Percentiles rank a stretch among this genome's conserved stretches.
phyloP scores from a whole-genome alignment of 2,888 invertebrate genomes.

The Dasypogon diadema region DNA sequence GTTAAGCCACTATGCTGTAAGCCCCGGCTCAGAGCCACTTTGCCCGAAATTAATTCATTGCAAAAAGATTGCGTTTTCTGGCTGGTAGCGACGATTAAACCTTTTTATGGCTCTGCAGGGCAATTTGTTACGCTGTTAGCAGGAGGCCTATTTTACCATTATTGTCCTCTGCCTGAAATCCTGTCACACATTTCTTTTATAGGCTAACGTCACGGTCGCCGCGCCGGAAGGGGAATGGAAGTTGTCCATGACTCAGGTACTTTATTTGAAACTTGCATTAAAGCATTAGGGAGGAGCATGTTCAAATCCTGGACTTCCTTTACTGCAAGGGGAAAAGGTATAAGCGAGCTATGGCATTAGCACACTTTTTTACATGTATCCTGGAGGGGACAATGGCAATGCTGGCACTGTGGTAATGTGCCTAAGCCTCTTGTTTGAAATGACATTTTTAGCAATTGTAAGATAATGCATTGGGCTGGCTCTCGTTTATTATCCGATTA shows the following conservation, averaged over 20 bases:
- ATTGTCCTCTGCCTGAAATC: slow-evolving; percentile 30
- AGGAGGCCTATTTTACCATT: slow-evolving; percentile 39
- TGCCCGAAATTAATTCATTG: slow-evolving; percentile 51
- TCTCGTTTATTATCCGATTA: slow-evolving; percentile 5
- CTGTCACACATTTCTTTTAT: slow-evolving; percentile 31
- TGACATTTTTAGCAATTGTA: neutral
- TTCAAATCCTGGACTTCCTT: neutral
- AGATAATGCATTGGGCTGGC: neutral
- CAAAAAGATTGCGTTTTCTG: slow-evolving; percentile 44
- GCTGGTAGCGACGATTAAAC: slow-evolving; percentile 39
- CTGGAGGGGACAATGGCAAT: neutral
- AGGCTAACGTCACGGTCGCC: neutral
- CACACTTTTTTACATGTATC: neutral
- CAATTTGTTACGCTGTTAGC: slow-evolving; percentile 45
- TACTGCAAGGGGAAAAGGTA: neutral
- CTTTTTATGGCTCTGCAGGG: slow-evolving; percentile 46
- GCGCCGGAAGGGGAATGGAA: neutral
- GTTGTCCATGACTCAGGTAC: neutral
- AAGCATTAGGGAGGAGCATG: neutral
- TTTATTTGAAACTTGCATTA: slow-evolving; percentile 10
- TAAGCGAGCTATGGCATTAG: neutral
- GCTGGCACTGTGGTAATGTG: neutral
- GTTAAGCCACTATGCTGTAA: slow-evolving; percentile 47
- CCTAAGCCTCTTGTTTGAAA: neutral
- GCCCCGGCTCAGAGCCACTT: slow-evolving; percentile 39